These are phyloP conservation scores for Mastomys natalensis DNA, from an alignment of 2,113 vertebrate genomes.

Conservation along the genomic window DNA sequence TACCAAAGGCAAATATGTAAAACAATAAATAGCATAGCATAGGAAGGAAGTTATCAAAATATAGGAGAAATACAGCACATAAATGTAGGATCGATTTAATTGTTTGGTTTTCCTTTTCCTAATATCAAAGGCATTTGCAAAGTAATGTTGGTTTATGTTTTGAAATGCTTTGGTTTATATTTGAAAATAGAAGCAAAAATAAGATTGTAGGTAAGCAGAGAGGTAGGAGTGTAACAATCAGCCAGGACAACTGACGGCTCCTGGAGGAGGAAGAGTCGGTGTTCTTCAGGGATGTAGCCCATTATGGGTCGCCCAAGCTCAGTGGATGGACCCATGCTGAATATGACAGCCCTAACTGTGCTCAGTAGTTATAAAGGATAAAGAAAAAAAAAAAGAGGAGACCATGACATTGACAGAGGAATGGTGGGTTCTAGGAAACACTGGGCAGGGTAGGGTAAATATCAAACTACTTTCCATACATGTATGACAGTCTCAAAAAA, in stretches of 20 bases:
- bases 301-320: not conserved
- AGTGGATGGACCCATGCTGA: not conserved
- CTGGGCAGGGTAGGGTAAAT: not conserved
- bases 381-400: not conserved
- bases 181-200: not conserved
- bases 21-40: not conserved
- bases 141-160: not conserved
- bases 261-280: not conserved
- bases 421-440: not conserved
- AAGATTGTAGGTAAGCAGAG: not conserved
- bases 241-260: not conserved
- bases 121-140: not conserved
- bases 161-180: not conserved
- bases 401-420: not conserved
- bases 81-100: not conserved
- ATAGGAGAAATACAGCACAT: not conserved
- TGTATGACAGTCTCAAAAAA: not conserved
- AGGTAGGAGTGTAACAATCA: not conserved
- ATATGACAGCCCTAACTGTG: not conserved
- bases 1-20: not conserved
- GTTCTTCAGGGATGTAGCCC: not conserved
- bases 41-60: slow-evolving; percentile 39
- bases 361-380: not conserved
- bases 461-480: not conserved
- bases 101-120: not conserved